Percentiles rank a stretch among this genome's conserved stretches.
These are phyloP conservation scores for Apodemia mormo DNA, from an alignment of 2,888 invertebrate species.

Conservation along the genomic window DNA sequence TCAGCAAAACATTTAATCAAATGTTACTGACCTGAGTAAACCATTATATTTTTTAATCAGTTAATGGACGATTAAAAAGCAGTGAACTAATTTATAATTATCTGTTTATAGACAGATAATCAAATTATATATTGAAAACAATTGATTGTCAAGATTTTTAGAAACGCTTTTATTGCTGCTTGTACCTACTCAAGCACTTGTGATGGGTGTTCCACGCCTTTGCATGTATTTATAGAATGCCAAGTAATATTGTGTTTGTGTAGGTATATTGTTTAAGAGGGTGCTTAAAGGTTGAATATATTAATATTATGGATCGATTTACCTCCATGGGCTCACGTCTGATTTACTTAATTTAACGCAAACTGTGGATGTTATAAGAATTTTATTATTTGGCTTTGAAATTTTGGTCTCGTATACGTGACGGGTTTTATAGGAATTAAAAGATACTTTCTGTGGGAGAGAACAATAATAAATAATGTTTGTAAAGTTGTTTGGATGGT, in stretches of 20 bases:
- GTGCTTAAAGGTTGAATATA: constrained; percentile 68
- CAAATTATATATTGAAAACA: no score
- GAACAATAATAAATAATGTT: no score
- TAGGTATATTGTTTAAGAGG: constrained; percentile 61
- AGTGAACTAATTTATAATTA: no score
- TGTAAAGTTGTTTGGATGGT: no score
- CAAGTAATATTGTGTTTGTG: constrained; percentile 51
- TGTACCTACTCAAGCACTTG: constrained; percentile 18
- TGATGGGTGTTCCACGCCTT: constrained; percentile 45
- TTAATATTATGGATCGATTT: constrained; percentile 56
- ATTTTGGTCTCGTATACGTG: neutral
- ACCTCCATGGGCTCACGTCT: constrained; percentile 39
- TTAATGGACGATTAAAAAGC: no score
- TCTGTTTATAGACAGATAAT: no score
- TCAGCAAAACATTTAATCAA: no score
- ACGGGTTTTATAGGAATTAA: no score
- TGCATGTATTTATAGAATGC: constrained; percentile 59
- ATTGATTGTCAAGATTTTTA: no score
- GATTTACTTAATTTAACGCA: constrained; percentile 48
- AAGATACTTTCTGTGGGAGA: no score
- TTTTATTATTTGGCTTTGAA: neutral
- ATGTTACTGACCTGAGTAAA: no score
- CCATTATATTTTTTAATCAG: no score
- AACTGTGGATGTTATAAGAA: neutral
- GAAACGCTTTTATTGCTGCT: constrained; percentile 15